phyloP scores from a whole-genome alignment of 1,140 invertebrate species.

The Drosophila punjabiensis region DNA sequence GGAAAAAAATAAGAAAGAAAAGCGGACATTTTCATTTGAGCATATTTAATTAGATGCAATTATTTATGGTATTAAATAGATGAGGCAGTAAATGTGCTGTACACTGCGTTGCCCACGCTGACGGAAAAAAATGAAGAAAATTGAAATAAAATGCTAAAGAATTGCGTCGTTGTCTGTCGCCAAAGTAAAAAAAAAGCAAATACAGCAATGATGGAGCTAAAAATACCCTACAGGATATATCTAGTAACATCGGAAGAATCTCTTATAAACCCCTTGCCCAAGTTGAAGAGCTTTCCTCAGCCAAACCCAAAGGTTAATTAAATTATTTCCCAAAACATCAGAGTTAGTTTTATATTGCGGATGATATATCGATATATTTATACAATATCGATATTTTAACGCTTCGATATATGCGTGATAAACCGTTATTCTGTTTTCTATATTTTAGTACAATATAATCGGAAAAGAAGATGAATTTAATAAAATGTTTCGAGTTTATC shows the following conservation, averaged over 20 bases:
- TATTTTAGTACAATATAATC: not conserved
- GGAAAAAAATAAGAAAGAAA: conserved; percentile 56
- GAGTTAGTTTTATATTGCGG: too few species aligned
- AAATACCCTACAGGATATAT: conserved; percentile 5
- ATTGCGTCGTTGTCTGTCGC: conserved; percentile 72
- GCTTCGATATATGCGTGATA: not conserved
- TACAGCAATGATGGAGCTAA: not conserved
- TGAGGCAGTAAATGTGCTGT: conserved; percentile 85
- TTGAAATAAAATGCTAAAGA: conserved; percentile 85
- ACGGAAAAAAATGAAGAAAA: conserved; percentile 71
- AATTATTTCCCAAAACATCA: too few species aligned
- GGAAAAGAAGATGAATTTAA: not conserved
- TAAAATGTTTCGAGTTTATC: not conserved
- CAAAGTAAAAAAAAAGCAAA: conserved; percentile 45
- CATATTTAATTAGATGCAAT: conserved; percentile 85
- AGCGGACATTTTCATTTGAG: conserved; percentile 85
- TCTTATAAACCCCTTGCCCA: not conserved
- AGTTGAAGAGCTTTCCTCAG: too few species aligned
- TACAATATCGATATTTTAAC: not conserved
- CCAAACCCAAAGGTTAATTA: not conserved
- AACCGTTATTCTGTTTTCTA: not conserved
- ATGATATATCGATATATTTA: not conserved
- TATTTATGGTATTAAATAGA: conserved; percentile 85
- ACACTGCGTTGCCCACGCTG: conserved; percentile 46
- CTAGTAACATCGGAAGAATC: not conserved